A percentile compares a stretch with the other conserved stretches of the same genome.
phyloP scores from a whole-genome alignment of 2,888 invertebrate genomes.

The Campoletis raptor region DNA sequence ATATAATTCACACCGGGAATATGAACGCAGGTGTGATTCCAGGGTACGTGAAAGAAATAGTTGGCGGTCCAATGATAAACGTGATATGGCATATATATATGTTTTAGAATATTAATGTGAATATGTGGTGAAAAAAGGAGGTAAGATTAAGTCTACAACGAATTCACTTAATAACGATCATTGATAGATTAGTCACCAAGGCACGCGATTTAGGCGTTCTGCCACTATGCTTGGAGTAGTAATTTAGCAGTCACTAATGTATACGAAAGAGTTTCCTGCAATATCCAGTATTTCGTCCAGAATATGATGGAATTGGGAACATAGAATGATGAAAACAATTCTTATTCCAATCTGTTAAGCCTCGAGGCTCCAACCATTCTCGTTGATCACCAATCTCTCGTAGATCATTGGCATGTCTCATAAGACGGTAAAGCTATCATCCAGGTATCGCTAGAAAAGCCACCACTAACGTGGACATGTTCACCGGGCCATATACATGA shows the following conservation, averaged over 20 bases:
- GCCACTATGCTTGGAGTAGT: conserved; percentile 27
- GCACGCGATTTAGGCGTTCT: conserved; percentile 51
- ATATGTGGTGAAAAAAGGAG: not conserved
- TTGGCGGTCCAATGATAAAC: too few species aligned
- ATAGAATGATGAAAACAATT: conserved; percentile 44
- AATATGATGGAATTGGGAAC: conserved; percentile 19
- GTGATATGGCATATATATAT: not conserved
- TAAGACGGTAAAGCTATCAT: not conserved
- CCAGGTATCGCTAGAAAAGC: conserved; percentile 8
- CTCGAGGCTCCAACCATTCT: conserved; percentile 37
- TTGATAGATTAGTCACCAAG: conserved; percentile 57
- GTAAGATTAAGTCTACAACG: conserved; percentile 35
- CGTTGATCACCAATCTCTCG: conserved; percentile 31
- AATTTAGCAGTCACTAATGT: conserved; percentile 25
- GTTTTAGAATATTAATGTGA: not conserved
- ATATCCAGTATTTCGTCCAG: conserved; percentile 38
- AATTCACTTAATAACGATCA: conserved; percentile 59
- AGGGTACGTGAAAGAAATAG: too few species aligned
- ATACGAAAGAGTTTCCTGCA: conserved; percentile 52
- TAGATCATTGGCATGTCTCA: conserved; percentile 47
- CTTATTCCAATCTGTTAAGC: conserved; percentile 49
- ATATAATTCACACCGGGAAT: too few species aligned
- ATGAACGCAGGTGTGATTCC: too few species aligned
- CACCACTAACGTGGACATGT: conserved; percentile 13
- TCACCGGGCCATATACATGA: conserved; percentile 9